Conservation (phyloP, 1,140 invertebrate genomes). For the Hyles euphorbiae region DNA sequence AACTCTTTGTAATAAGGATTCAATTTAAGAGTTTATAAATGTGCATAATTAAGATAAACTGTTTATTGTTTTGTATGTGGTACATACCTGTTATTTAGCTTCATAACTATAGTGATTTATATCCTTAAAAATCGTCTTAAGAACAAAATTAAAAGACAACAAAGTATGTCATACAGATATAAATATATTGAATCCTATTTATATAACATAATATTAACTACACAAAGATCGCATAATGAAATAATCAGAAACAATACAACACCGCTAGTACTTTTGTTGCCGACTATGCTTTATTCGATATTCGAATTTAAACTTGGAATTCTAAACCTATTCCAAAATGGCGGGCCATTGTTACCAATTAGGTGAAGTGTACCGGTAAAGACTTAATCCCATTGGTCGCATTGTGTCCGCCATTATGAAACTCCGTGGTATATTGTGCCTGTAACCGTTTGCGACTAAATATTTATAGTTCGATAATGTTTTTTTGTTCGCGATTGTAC, state of each 20-base stretch:
- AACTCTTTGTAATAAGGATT: no score
- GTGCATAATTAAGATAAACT: no score
- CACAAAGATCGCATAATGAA: not conserved
- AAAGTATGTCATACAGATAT: no score
- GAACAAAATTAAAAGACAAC: no score
- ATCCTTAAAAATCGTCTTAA: no score
- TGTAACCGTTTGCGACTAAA: slow-evolving; percentile 20
- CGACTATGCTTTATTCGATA: slow-evolving; percentile 18
- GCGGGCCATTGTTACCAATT: slow-evolving; percentile 45
- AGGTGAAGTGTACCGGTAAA: slow-evolving; percentile 39
- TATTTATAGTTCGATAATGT: slow-evolving; percentile 3
- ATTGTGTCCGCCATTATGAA: slow-evolving; percentile 27
- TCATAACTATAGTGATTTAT: no score
- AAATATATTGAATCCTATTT: no score
- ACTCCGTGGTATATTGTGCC: slow-evolving; percentile 30
- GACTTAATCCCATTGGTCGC: slow-evolving; percentile 39
- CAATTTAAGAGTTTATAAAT: no score
- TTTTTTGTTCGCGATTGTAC: no score
- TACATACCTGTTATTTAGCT: no score
- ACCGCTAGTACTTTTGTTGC: slow-evolving; percentile 6
- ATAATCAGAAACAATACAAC: not conserved
- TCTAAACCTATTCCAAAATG: slow-evolving; percentile 35
- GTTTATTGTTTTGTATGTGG: no score
- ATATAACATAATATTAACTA: no score
- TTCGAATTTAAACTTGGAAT: slow-evolving; percentile 34